These are phyloP conservation scores for Branchellion lobata DNA, from an alignment of 2,888 invertebrate genomes.

Conservation along the genomic window DNA sequence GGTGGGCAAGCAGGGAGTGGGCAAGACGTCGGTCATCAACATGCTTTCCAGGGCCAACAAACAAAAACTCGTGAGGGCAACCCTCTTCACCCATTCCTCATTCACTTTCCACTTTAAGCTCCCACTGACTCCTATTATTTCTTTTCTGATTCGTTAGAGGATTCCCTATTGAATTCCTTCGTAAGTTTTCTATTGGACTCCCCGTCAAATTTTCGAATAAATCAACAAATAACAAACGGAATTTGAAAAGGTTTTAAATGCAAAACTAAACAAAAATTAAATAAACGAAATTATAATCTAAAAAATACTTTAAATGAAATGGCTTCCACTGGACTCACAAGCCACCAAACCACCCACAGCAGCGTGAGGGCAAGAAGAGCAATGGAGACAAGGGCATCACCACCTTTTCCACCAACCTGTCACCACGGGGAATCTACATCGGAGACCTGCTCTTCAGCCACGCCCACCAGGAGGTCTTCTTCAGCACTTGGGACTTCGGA, in stretches of 20 bases:
- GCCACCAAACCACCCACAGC: too few relatives aligned
- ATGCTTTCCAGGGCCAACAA: slow-evolving; percentile 74
- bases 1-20: slow-evolving; percentile 80
- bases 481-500: slow-evolving; percentile 95
- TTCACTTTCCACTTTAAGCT: background rate
- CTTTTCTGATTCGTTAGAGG: background rate
- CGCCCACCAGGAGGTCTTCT: slow-evolving; percentile 55
- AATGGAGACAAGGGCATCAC: background rate
- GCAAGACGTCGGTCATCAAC: slow-evolving; percentile 88
- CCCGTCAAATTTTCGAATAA: too few relatives aligned
- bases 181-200: background rate
- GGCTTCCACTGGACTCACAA: too few relatives aligned
- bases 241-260: too few relatives aligned
- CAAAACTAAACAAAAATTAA: too few relatives aligned
- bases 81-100: background rate
- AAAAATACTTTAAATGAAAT: too few relatives aligned
- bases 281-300: too few relatives aligned
- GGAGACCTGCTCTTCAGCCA: slow-evolving; percentile 82
- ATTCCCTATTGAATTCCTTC: background rate
- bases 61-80: slow-evolving; percentile 57
- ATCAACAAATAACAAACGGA: too few relatives aligned
- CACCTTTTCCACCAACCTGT: too few relatives aligned
- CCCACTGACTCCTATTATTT: background rate
- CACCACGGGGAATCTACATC: slow-evolving; percentile 96
- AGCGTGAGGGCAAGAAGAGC: background rate